Conservation (phyloP, 2,113 vertebrate species). For the Numida meleagris region DNA sequence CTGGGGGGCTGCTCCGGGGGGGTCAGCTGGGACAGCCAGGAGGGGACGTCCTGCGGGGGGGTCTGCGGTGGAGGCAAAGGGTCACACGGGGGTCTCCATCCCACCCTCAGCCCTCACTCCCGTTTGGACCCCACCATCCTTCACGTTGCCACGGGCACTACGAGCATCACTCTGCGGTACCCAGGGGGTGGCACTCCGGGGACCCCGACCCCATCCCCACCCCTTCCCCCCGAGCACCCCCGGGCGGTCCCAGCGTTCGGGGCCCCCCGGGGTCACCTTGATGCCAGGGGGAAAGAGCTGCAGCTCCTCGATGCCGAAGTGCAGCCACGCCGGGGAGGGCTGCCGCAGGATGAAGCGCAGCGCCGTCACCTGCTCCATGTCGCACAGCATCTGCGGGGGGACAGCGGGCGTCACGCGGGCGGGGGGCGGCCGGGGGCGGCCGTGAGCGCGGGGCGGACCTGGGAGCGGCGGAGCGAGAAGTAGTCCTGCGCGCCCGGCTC, state of each 20-base stretch:
- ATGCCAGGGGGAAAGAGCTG: slow-evolving; percentile 79
- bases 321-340: slow-evolving; percentile 90
- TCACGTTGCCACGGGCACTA: neutral
- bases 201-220: too few species aligned
- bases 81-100: neutral
- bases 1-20: slow-evolving; percentile 80
- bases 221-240: neutral
- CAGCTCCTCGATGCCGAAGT: slow-evolving; percentile 88
- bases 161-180: neutral
- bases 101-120: neutral
- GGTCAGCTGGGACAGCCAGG: slow-evolving; percentile 89
- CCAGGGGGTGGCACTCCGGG: neutral
- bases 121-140: neutral
- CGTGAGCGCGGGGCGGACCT: slow-evolving; percentile 69
- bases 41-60: slow-evolving; percentile 83
- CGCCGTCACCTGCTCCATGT: slow-evolving; percentile 80
- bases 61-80: slow-evolving; percentile 76
- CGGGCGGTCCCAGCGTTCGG: too few species aligned
- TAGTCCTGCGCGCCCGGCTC: slow-evolving; percentile 91
- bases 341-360: slow-evolving; percentile 91
- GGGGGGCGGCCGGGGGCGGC: neutral
- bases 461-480: slow-evolving; percentile 83
- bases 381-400: slow-evolving; percentile 84
- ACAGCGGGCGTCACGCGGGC: neutral
- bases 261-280: slow-evolving; percentile 70